These are phyloP conservation scores for Cynoglossus semilaevis DNA, from an alignment of 2,113 vertebrate genomes.

Conservation along the genomic window DNA sequence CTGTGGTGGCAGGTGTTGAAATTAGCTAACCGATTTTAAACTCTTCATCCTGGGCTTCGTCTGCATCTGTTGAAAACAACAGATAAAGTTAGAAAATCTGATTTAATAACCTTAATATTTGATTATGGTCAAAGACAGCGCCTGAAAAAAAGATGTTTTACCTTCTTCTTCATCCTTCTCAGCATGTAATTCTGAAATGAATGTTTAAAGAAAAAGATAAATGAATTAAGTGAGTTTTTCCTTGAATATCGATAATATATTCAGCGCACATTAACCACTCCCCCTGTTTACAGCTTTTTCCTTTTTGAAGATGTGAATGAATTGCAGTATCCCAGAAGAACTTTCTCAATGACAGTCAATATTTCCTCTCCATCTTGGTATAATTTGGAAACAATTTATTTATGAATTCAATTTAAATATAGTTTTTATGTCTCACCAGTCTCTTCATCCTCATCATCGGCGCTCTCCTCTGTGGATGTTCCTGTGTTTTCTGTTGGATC, in stretches of 20 bases:
- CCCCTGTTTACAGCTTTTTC: no score
- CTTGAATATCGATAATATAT: no score
- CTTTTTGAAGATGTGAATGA: no score
- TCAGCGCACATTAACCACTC: no score
- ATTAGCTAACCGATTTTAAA: conserved; percentile 39
- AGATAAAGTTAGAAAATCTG: background rate
- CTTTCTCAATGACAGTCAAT: no score
- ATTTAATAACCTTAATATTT: background rate
- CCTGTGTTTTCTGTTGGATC: conserved; percentile 53
- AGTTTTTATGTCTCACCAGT: conserved; percentile 61
- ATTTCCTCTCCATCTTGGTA: no score
- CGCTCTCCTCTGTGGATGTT: conserved; percentile 68
- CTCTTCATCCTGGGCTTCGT: conserved; percentile 32
- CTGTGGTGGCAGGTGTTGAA: background rate
- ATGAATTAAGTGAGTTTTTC: background rate
- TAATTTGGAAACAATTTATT: no score
- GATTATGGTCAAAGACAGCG: no score
- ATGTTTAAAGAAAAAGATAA: conserved; percentile 6
- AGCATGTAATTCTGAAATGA: conserved; percentile 17
- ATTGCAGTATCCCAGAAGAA: no score
- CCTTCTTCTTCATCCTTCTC: conserved; percentile 32
- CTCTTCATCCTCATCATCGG: conserved; percentile 51
- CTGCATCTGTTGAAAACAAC: conserved; percentile 34
- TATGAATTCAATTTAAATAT: no score
- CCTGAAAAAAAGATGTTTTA: no score